Conservation (phyloP, 2,888 invertebrate genomes). For the Eueremaeus valkanovi region DNA sequence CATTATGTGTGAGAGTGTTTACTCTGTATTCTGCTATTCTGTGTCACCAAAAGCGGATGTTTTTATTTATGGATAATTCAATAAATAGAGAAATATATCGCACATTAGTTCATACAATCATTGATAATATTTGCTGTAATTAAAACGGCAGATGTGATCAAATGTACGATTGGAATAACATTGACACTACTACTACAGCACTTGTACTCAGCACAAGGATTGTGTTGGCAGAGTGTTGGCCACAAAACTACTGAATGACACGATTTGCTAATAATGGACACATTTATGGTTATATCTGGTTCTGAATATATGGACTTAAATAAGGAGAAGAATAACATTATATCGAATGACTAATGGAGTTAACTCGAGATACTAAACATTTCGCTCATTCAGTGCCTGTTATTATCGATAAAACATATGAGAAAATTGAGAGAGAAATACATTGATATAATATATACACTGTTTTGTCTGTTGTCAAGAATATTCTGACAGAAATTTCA, state of each 20-base stretch:
- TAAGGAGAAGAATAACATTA: not conserved
- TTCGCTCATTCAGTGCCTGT: not conserved
- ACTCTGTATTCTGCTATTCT: not conserved
- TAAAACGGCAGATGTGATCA: not conserved
- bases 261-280: not conserved
- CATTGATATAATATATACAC: too few species aligned
- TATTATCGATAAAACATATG: not conserved
- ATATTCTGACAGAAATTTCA: not conserved
- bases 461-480: not conserved
- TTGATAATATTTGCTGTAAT: too few species aligned
- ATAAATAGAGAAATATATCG: not conserved
- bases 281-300: not conserved
- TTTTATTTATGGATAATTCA: not conserved
- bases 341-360: not conserved
- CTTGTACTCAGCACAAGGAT: too few species aligned
- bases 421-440: not conserved
- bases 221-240: not conserved
- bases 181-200: not conserved
- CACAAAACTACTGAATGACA: slow-evolving; percentile 13
- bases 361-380: not conserved
- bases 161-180: not conserved
- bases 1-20: too few species aligned
- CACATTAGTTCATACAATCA: not conserved
- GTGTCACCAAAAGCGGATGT: not conserved
- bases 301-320: not conserved